These are phyloP conservation scores for Vulpes lagopus DNA, from an alignment of 2,113 vertebrate genomes.

Conservation along the genomic window DNA sequence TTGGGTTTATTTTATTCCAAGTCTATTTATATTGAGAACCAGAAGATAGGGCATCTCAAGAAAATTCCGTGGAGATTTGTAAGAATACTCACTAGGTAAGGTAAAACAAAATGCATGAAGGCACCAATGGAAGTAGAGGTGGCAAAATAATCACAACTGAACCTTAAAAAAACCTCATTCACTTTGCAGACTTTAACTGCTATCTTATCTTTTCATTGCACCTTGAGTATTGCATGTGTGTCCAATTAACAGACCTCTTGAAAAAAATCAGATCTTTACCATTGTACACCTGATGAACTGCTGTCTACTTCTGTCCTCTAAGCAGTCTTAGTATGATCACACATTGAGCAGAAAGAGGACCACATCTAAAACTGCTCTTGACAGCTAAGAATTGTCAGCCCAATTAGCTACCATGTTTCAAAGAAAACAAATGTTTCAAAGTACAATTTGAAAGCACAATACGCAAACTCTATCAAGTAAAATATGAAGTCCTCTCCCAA, in stretches of 20 bases:
- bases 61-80: constrained; percentile 49
- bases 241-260: constrained; percentile 70
- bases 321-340: constrained; percentile 53
- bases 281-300: not conserved
- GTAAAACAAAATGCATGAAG: constrained; percentile 63
- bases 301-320: constrained; percentile 33
- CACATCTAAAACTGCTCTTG: constrained; percentile 61
- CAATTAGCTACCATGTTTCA: constrained; percentile 54
- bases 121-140: constrained; percentile 29
- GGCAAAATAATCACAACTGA: not conserved
- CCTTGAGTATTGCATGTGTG: constrained; percentile 18
- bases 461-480: constrained; percentile 44
- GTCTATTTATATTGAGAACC: constrained; percentile 70
- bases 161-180: constrained; percentile 64
- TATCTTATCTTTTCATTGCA: constrained; percentile 72
- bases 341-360: constrained; percentile 45
- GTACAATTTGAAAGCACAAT: constrained; percentile 36
- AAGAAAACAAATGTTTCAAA: constrained; percentile 63
- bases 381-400: constrained; percentile 59
- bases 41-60: constrained; percentile 11
- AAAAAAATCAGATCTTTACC: constrained; percentile 60
- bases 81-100: constrained; percentile 55
- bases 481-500: constrained; percentile 23
- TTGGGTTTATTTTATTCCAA: constrained; percentile 67
- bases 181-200: constrained; percentile 48